Evolutionary conservation across 2,113 vertebrate species (phyloP).

Genomic region (Panthera tigris): DNA sequence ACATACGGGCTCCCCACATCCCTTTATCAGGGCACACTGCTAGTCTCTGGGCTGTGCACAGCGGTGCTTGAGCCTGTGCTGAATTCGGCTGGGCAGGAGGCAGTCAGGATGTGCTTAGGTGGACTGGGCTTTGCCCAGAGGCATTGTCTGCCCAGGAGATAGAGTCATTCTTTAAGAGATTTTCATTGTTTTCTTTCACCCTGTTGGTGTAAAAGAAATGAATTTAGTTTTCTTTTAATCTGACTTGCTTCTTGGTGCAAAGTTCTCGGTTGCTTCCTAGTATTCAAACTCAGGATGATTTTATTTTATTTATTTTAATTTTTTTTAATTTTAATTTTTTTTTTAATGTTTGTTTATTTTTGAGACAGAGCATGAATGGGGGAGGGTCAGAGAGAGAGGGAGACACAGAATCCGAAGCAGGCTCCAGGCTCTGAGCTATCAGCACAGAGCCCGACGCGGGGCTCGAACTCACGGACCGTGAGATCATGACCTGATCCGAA

Average conservation of each 20-base stretch:
- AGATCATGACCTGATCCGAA: too few species aligned
- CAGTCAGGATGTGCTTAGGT: not conserved
- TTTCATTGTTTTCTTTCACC: not conserved
- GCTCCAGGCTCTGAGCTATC: too few species aligned
- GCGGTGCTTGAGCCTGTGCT: not conserved
- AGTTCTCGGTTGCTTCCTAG: not conserved
- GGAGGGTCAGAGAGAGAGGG: too few species aligned
- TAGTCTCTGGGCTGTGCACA: accelerated
- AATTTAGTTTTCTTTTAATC: not conserved
- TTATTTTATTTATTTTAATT: not conserved
- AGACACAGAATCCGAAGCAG: too few species aligned
- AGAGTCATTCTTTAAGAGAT: not conserved
- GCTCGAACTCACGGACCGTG: too few species aligned
- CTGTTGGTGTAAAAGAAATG: not conserved
- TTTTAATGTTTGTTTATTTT: too few species aligned
- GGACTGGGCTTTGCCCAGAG: not conserved
- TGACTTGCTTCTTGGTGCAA: constrained; percentile 2
- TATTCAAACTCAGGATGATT: not conserved
- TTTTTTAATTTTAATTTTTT: too few species aligned
- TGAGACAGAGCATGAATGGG: too few species aligned
- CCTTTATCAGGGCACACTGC: not conserved
- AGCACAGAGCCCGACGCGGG: too few species aligned
- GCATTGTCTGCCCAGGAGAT: not conserved
- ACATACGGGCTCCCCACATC: too few species aligned
- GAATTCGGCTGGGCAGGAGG: not conserved